These are phyloP conservation scores for Nycteola revayana DNA, from an alignment of 2,888 invertebrate genomes.

Conservation along the genomic window DNA sequence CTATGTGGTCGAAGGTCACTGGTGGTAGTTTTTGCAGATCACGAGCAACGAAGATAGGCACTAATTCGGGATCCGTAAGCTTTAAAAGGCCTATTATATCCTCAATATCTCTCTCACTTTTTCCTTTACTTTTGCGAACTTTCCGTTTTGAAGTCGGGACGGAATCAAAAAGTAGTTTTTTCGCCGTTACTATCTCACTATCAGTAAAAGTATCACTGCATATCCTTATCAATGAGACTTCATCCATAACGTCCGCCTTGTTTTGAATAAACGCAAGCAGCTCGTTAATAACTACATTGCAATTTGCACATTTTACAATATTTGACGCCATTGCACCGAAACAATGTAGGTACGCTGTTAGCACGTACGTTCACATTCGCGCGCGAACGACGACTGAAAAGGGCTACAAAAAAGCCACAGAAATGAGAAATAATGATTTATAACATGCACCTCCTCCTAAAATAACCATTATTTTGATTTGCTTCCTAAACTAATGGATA, in stretches of 20 bases:
- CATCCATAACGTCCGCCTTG: neutral
- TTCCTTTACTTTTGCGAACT: neutral
- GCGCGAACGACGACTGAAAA: too few relatives aligned
- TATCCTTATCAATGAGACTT: slow-evolving; percentile 3
- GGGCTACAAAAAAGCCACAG: too few relatives aligned
- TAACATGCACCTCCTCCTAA: too few relatives aligned
- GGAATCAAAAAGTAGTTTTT: slow-evolving; percentile 2
- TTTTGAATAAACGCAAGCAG: neutral
- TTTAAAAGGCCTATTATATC: slow-evolving; percentile 5
- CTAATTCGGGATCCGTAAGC: neutral
- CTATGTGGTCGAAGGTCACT: slow-evolving; percentile 5
- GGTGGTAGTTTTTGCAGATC: slow-evolving; percentile 7
- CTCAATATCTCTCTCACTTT: slow-evolving; percentile 3
- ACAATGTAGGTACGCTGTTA: too few relatives aligned
- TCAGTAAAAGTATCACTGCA: slow-evolving; percentile 1
- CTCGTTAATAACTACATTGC: neutral
- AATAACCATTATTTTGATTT: too few relatives aligned
- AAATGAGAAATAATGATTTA: too few relatives aligned
- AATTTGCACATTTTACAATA: neutral
- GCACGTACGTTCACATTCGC: too few relatives aligned
- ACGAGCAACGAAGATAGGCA: slow-evolving; percentile 8
- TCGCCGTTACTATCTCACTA: slow-evolving; percentile 4
- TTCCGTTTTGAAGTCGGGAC: neutral
- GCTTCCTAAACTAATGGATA: too few relatives aligned
- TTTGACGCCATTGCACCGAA: too few relatives aligned